These are phyloP conservation scores for Steinernema carpocapsae DNA, from an alignment of 2,888 invertebrate species.

Conservation along the genomic window DNA sequence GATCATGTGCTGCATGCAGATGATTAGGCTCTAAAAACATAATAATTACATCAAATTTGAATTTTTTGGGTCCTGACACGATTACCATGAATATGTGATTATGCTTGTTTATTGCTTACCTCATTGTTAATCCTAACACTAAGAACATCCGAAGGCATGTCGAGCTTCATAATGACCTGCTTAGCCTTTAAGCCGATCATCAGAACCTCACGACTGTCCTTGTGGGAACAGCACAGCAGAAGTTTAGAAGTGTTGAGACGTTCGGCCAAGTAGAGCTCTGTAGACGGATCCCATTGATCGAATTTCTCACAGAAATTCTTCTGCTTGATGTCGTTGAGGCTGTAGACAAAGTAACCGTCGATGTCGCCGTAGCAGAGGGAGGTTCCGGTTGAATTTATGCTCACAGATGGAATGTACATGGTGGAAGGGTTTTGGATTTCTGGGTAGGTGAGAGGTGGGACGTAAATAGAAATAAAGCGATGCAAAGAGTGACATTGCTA, in stretches of 20 bases:
- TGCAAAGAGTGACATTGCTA: too few species aligned
- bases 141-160: neutral
- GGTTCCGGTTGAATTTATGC: neutral
- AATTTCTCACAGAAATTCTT: neutral
- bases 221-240: neutral
- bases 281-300: neutral
- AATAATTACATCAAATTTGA: neutral
- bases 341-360: slow-evolving; percentile 14
- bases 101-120: slow-evolving; percentile 8
- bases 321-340: neutral
- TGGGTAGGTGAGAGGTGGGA: too few species aligned
- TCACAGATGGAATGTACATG: neutral
- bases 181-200: neutral
- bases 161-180: neutral
- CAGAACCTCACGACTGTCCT: neutral
- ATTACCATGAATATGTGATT: neutral
- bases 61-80: neutral
- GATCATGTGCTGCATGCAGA: slow-evolving; percentile 93
- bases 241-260: neutral
- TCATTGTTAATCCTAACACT: neutral
- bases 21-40: slow-evolving; percentile 81
- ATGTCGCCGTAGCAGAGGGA: neutral
- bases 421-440: neutral
- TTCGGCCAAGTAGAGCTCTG: neutral
- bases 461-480: too few species aligned